Base-by-base conservation (phyloP, 2,888 invertebrate species). In the Bruchidius siliquastri region DNA sequence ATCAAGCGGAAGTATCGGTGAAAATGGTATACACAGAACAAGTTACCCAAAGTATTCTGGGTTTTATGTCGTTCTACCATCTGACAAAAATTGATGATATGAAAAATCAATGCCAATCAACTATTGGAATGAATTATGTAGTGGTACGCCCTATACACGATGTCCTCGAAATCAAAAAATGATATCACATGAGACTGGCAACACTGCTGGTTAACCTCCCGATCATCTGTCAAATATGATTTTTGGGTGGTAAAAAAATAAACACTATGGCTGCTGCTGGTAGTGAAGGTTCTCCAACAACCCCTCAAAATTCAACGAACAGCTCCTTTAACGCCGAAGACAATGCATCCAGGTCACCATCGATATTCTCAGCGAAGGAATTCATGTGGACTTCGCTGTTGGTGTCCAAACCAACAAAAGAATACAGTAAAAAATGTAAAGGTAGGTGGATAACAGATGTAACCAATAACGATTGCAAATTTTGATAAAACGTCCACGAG, bases 301-400 rank as follows among this genome's bases (percentile, higher is more conserved):
- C 80, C 80, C 82, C 83, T 76, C 78, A 78, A 74, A 80, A 78
- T 74, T 78, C 81, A 22, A 75, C 75, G 74, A 79, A 75, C 76
- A 79, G 75, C 75, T 74, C 76, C 4, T 70, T 73, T 22, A 77
- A 76, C 70, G 78, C 78, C 72, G 83, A 83, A 76, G 81, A 86
- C 83, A 87, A 83, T 81, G 83, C 86, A 74, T 89, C 89, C 72
- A 86, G 89, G 82, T 90, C 90, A 26, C 88, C 90, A 13, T 90
- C 90, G 67, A 84, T 88, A 74, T 88, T 89, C 72, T 90, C 90
- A n/a, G 85, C 88, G 69, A 84, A 87, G 78, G 89, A 89, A 77
- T 88, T 85, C 75, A 83, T 83, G 76, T 86, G 86, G 86, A 82
- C 83, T n/a, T 80, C 80, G 72, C 77, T 86, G 71, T 78, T 87